Base-by-base conservation (phyloP, 2,797 vertebrate genomes). In the Hydrolagus colliei region DNA sequence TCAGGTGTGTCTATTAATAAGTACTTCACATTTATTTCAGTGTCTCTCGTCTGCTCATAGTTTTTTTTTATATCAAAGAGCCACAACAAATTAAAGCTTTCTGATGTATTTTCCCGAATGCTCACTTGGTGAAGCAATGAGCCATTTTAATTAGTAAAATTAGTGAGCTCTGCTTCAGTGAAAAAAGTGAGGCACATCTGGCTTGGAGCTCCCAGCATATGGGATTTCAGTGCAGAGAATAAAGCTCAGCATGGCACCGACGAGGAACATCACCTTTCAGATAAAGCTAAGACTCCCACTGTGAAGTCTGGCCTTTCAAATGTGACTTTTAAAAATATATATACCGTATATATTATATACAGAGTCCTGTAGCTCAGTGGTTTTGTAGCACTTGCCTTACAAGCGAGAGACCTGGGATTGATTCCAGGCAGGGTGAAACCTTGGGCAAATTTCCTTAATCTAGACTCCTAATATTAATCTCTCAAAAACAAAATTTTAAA, bases 91-190 rank as follows among this genome's bases (percentile, higher is more conserved):
- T n/a, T 27, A 84, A 16, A 52, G 65, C 65, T 20, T 22, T 52
- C 62, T 14, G 27, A 14, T 67, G 27, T 67, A 35, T 32, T 65
- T 82, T 12, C 65, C 41, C 63, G 16, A 2, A 41, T 84, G 32
- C 52, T 84, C 16, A 68, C n/a, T 68, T 18, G 12, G 63, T 71
- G 32, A 84, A 41, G 16, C 65, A 52, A 67, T n/a, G 16, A 84
- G 52, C 79, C 32, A 67, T 84, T 84, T 52, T 41, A 84, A 84
- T 84, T 71, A 32, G 16, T 35, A 71, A 41, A 68, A 68, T 84
- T 35, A 84, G 65, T 10, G 11, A 84, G 32, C 32, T 71, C 65
- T 84, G 32, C 32, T 71, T 32, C 11, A 18, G 65, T 41, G 18
- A 67, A 71, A 71, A 67, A 68, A 84, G 32, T 27, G 18, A 63